Evolutionary conservation across 1,140 invertebrate genomes (phyloP).

Genomic region (Phocides pigmalion): DNA sequence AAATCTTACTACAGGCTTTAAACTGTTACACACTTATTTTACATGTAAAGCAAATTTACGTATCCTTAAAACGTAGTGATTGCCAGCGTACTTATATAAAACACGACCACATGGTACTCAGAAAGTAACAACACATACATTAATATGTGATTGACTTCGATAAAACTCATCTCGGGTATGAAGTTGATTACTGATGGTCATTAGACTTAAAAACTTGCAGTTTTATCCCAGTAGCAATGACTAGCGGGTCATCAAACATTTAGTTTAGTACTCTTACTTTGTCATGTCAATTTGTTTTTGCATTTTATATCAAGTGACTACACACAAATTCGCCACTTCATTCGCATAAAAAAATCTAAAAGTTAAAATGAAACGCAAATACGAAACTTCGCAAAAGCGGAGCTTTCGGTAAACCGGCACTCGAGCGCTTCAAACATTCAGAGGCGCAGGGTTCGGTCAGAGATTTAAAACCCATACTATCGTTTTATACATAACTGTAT

Average conservation of each 20-base stretch:
- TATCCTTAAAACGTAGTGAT: too few relatives aligned
- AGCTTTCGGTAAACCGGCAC: slow-evolving; percentile 17
- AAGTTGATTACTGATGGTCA: too few relatives aligned
- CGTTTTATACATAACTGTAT: not conserved
- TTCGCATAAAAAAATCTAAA: slow-evolving; percentile 4
- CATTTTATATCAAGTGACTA: not conserved
- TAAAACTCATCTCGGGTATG: too few relatives aligned
- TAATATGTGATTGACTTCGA: too few relatives aligned
- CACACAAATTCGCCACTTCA: not conserved
- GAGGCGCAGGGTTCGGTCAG: slow-evolving; percentile 1
- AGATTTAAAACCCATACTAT: not conserved
- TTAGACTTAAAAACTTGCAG: too few relatives aligned
- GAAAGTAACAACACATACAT: too few relatives aligned
- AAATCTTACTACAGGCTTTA: too few relatives aligned
- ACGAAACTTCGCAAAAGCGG: slow-evolving; percentile 13
- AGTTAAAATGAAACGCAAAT: slow-evolving; percentile 17
- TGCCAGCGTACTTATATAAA: too few relatives aligned
- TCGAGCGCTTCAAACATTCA: slow-evolving; percentile 20
- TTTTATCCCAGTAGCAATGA: not conserved
- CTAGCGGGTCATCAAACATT: not conserved
- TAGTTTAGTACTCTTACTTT: not conserved
- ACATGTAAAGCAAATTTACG: too few relatives aligned
- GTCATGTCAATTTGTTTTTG: not conserved
- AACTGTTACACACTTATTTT: too few relatives aligned
- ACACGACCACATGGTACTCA: too few relatives aligned